These are phyloP conservation scores for Amblyraja radiata DNA, from an alignment of 2,797 vertebrate genomes.

Conservation along the genomic window DNA sequence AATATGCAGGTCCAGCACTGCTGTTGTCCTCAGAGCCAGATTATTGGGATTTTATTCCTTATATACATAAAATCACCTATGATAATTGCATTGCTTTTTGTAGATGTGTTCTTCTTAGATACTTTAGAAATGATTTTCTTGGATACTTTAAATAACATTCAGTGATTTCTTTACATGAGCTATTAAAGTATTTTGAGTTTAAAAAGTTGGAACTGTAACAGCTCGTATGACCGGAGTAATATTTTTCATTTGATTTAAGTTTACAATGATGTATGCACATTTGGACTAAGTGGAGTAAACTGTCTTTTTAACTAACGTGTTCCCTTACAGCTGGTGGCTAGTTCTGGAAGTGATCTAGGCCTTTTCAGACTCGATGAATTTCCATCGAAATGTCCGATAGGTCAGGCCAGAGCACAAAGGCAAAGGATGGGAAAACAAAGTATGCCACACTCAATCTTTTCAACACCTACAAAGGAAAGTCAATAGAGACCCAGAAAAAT, in stretches of 20 bases:
- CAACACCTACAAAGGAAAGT: slow-evolving; percentile 99
- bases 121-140: not conserved
- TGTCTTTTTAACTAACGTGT: not conserved
- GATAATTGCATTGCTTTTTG: too few relatives aligned
- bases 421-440: slow-evolving; percentile 99
- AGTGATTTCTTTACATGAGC: not conserved
- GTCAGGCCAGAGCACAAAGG: slow-evolving; percentile 99
- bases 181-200: not conserved
- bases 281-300: not conserved
- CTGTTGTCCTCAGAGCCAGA: too few relatives aligned
- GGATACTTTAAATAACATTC: not conserved
- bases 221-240: not conserved
- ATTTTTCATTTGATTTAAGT: not conserved
- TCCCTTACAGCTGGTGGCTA: slow-evolving; percentile 51
- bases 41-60: too few relatives aligned
- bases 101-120: not conserved
- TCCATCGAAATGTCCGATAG: slow-evolving; percentile 99
- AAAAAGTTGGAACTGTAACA: not conserved
- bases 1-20: too few relatives aligned
- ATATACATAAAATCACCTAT: too few relatives aligned
- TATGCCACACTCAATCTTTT: slow-evolving; percentile 99
- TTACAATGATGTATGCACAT: too few relatives aligned
- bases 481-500: slow-evolving; percentile 97
- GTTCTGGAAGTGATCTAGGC: slow-evolving; percentile 76
- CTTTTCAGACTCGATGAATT: slow-evolving; percentile 98